Conservation (phyloP, 2,888 invertebrate genomes). For the Baccha elongata region DNA sequence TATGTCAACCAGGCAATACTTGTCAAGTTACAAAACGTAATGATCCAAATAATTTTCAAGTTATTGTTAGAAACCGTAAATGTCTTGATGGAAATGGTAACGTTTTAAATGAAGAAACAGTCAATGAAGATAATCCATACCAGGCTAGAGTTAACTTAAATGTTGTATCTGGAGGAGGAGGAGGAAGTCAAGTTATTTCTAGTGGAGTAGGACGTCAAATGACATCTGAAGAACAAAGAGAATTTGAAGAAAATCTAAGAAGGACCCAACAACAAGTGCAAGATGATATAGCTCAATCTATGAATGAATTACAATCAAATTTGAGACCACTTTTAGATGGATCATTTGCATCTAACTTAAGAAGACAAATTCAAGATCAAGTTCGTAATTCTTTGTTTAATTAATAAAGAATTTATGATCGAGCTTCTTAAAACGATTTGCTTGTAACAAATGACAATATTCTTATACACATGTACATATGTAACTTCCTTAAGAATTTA, state of each 20-base stretch:
- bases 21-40: conserved; percentile 49
- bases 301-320: not conserved
- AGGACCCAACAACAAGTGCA: not conserved
- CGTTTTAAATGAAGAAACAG: conserved; percentile 1
- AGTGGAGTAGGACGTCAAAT: not conserved
- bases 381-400: not conserved
- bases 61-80: conserved; percentile 26
- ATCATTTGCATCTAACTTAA: conserved; percentile 2
- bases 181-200: no score
- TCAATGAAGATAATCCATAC: conserved; percentile 11
- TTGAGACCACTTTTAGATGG: not conserved
- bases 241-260: conserved; percentile 24
- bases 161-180: conserved; percentile 24
- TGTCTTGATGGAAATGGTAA: conserved; percentile 19
- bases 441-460: no score
- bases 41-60: conserved; percentile 32
- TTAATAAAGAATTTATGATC: not conserved
- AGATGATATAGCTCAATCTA: not conserved
- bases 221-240: conserved; percentile 44
- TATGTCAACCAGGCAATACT: conserved; percentile 14
- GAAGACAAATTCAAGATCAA: not conserved
- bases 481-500: no score
- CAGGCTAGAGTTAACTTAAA: not conserved
- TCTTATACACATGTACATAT: no score
- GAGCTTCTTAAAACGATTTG: no score